phyloP scores from a whole-genome alignment of 1,140 invertebrate species.

The Euwallacea fornicatus region DNA sequence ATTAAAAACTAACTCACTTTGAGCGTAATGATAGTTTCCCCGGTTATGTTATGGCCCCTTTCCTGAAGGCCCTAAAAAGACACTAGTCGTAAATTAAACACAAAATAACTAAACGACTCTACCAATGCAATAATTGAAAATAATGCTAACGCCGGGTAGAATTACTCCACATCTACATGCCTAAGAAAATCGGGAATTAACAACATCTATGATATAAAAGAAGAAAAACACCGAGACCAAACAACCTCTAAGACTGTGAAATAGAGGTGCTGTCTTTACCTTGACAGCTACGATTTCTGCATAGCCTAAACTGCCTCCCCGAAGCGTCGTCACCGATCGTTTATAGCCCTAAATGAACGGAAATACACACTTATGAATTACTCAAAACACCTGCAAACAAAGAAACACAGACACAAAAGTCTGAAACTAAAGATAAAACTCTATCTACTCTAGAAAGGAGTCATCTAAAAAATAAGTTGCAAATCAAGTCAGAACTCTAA shows the following conservation, averaged over 20 bases:
- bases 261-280: slow-evolving; percentile 61
- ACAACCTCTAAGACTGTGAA: not conserved
- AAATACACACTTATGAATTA: not conserved
- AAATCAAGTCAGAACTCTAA: slow-evolving; percentile 32
- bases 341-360: slow-evolving; percentile 73
- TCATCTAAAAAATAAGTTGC: not conserved
- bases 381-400: not conserved
- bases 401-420: not conserved
- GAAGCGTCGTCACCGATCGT: slow-evolving; percentile 86
- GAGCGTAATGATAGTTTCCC: slow-evolving; percentile 83
- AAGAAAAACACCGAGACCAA: not conserved
- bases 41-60: slow-evolving; percentile 84
- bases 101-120: slow-evolving; percentile 35
- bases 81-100: slow-evolving; percentile 55
- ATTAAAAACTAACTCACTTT: slow-evolving; percentile 71
- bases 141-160: too few relatives aligned
- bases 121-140: too few relatives aligned
- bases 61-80: slow-evolving; percentile 79
- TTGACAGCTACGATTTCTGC: slow-evolving; percentile 95
- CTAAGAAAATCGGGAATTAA: not conserved
- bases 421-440: slow-evolving; percentile 1
- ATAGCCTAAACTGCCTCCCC: slow-evolving; percentile 83
- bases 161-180: not conserved
- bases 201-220: not conserved
- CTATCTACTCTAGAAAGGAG: too few relatives aligned